Evolutionary conservation across 2,113 vertebrate species (phyloP), one percentile per base, ranked within the genome.

Genomic region (Myrmecophaga tridactyla): DNA sequence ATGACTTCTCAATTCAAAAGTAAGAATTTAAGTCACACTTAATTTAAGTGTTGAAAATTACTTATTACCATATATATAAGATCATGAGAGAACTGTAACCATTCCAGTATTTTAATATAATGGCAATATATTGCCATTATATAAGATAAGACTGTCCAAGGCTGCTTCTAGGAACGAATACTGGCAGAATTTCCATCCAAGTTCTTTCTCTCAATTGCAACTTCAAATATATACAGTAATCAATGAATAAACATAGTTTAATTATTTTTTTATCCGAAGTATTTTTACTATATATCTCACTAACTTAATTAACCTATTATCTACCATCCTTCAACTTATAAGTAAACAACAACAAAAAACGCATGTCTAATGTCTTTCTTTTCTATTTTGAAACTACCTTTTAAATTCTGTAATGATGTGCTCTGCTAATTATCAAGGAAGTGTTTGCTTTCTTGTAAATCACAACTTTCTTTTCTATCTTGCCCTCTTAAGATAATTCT

Each of bases 1-100:
- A 84, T 91, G 86, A 96, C 88, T 94, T 86, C 73, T 95, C 76
- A 58, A 78, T 97, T 97, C 91, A 96, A 97, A 97, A 91, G 4
- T 1, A 63, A 53, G 90, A 86, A 97, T 72, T n/a, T 85, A 84
- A 86, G 7, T 75, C 72, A 75, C 31, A 46, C 27, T 82, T 94
- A 82, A 83, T 69, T 90, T 88, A 78, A 73, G 17, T 80, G 46
- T 80, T 92, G 39, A 83, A 67, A 83, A 78, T 75, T 27, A 73
- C 65, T 73, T 15, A 48, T 89, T 82, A 88, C n/a, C 80, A 18
- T 31, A 0, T 58, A 94, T 90, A 12, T 43, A 31, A 58, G 17
- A 92, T 51, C 21, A 65, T 60, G 6, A 62, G 25, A 92, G 23
- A 88, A 75, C 11, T 85, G 2, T 41, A 56, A 25, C 3, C 9